These are phyloP conservation scores for Dilophus febrilis DNA, from an alignment of 2,888 invertebrate species.

Conservation along the genomic window DNA sequence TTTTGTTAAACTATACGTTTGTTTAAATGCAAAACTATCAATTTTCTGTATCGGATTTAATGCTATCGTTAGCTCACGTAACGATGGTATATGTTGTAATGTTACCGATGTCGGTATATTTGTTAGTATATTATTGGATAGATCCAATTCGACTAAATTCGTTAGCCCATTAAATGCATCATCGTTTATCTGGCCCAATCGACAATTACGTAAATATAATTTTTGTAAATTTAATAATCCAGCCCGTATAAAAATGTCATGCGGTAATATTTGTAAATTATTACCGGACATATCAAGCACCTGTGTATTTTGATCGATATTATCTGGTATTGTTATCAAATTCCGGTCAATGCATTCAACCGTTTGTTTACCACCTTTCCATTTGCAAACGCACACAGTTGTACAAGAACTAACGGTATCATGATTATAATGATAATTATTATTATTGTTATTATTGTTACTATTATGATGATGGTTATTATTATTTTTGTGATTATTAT, in stretches of 20 bases:
- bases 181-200: conserved; percentile 70
- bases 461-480: conserved; percentile 12
- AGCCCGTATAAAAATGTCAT: conserved; percentile 64
- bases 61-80: conserved; percentile 63
- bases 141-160: conserved; percentile 77
- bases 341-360: conserved; percentile 76
- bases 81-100: conserved; percentile 60
- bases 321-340: conserved; percentile 68
- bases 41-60: conserved; percentile 71
- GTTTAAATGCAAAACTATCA: conserved; percentile 54
- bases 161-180: conserved; percentile 72
- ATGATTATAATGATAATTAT: conserved; percentile 13
- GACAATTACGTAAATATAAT: conserved; percentile 67
- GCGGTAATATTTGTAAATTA: conserved; percentile 65
- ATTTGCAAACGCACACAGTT: conserved; percentile 71
- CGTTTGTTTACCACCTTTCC: conserved; percentile 87
- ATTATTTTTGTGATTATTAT: not conserved
- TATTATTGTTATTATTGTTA: conserved; percentile 9
- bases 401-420: conserved; percentile 46
- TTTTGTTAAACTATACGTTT: conserved; percentile 59
- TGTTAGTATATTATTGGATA: conserved; percentile 68
- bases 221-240: conserved; percentile 74
- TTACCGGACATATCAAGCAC: conserved; percentile 80
- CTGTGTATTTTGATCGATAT: conserved; percentile 76
- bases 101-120: conserved; percentile 57